Evolutionary conservation across 2,888 invertebrate genomes (phyloP), one percentile per base, ranked within the genome.

Genomic region (Gastracanthus pulcherrimus): DNA sequence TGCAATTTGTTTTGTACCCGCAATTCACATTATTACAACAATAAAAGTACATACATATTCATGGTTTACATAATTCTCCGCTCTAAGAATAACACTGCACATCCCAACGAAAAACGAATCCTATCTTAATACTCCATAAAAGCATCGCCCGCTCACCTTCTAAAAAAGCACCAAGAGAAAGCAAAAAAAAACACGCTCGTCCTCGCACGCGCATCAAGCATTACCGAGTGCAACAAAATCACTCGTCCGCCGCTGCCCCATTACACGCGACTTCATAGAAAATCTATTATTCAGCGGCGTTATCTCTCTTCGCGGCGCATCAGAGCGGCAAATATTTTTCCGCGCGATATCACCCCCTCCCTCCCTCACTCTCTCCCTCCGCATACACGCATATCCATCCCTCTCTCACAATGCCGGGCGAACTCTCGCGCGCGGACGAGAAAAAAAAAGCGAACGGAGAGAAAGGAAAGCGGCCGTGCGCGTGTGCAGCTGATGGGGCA

Each of bases 261-360:
- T 19, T 69, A 69, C 48, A 9, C 45, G 36, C 16, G 74, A 51
- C 58, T 55, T 67, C 60, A 77, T 60, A 77, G 48, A 77, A 77
- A 69, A 60, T 77, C 69, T 77, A 69, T 77, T 60, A 70, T 70
- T 69, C 69, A 58, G 38, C 58, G 23, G 29, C 58, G 51, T 75
- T 64, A 48, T 75, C 62, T 75, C 64, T 64, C 48, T 51, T 62
- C 36, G 29, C 34, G 75, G 26, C 62, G 66, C 66, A 76, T 66
- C 66, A 23, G 38, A 76, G 67, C 48, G 76, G 67, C 76, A 69
- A 76, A 76, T 58, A 76, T 76, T 76, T 76, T 76, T 76, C 58
- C 76, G 67, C 69, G 76, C 62, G 76, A 76, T 58, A 69, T 51
- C 64, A 31, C 34, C n/a, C 60, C 41, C 60, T 55, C 34, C 41